A percentile compares a stretch with the other conserved stretches of the same genome.
These are phyloP conservation scores for Patella ulyssiponensis DNA, from an alignment of 2,888 invertebrate genomes.

Conservation along the genomic window DNA sequence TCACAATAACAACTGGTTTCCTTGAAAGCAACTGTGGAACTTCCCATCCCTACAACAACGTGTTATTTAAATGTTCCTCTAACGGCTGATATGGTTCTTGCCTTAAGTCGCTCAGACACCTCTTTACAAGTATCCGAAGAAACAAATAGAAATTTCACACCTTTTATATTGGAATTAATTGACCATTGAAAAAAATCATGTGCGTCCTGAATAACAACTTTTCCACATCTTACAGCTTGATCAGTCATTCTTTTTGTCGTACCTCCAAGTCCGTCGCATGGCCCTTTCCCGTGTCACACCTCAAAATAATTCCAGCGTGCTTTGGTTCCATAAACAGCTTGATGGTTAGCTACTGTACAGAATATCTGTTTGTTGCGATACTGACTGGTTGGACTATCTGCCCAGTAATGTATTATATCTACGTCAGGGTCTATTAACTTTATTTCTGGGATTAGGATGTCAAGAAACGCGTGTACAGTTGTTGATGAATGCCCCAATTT, in stretches of 20 bases:
- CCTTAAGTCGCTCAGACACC: background rate
- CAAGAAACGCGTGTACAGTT: constrained; percentile 18
- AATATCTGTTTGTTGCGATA: constrained; percentile 39
- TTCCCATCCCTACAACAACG: background rate
- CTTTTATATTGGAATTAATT: background rate
- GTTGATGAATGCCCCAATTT: constrained; percentile 31
- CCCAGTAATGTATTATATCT: constrained; percentile 34
- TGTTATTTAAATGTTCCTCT: constrained; percentile 12
- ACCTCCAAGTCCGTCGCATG: constrained; percentile 36
- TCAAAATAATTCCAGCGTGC: constrained; percentile 41
- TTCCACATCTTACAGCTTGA: constrained; percentile 24
- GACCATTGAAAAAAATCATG: constrained; percentile 27
- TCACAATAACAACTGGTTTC: constrained; percentile 11
- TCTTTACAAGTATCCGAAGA: background rate
- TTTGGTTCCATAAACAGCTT: constrained; percentile 14
- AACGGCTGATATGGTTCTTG: background rate
- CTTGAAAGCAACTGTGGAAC: background rate
- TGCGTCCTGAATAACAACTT: constrained; percentile 29
- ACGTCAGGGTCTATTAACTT: background rate
- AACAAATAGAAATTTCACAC: background rate
- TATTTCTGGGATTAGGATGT: background rate
- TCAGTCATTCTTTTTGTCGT: constrained; percentile 32
- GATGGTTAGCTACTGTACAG: constrained; percentile 30
- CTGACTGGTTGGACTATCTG: constrained; percentile 40
- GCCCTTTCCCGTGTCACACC: constrained; percentile 35